Conservation (phyloP, 2,113 vertebrate species). For the Lepidothrix coronata region DNA sequence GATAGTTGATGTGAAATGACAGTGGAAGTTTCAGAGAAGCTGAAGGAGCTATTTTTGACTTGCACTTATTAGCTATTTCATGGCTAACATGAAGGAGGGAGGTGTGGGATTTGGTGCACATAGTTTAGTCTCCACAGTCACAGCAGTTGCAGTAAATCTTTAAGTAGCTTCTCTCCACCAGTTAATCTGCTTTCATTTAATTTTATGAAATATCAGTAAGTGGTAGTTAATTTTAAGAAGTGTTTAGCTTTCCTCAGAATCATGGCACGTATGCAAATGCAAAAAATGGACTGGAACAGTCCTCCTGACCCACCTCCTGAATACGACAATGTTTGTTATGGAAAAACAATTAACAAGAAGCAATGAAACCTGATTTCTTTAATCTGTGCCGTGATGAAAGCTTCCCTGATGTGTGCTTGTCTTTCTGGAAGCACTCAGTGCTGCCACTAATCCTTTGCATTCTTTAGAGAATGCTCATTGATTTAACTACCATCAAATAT, state of each 20-base stretch:
- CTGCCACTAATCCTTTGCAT: conserved; percentile 38
- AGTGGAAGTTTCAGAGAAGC: not conserved
- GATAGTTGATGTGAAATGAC: not conserved
- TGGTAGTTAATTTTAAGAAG: not conserved
- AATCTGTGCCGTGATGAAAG: conserved; percentile 46
- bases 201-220: not conserved
- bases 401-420: not conserved
- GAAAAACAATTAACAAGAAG: conserved; percentile 42
- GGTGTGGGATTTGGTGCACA: not conserved
- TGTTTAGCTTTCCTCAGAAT: not conserved
- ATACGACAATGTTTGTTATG: not conserved
- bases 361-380: not conserved
- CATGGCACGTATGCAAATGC: not conserved
- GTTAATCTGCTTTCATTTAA: not conserved
- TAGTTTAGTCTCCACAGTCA: not conserved
- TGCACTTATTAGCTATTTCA: not conserved
- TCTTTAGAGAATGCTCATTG: conserved; percentile 24
- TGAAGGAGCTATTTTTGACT: not conserved
- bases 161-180: not conserved
- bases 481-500: conserved; percentile 23
- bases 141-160: not conserved
- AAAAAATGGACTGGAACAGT: not conserved
- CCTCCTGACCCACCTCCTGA: not conserved
- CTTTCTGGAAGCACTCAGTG: conserved; percentile 42
- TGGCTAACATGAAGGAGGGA: not conserved